Evolutionary conservation across 2,888 invertebrate species (phyloP), one percentile per base, ranked within the genome.

Genomic region (Dynastes tityus): DNA sequence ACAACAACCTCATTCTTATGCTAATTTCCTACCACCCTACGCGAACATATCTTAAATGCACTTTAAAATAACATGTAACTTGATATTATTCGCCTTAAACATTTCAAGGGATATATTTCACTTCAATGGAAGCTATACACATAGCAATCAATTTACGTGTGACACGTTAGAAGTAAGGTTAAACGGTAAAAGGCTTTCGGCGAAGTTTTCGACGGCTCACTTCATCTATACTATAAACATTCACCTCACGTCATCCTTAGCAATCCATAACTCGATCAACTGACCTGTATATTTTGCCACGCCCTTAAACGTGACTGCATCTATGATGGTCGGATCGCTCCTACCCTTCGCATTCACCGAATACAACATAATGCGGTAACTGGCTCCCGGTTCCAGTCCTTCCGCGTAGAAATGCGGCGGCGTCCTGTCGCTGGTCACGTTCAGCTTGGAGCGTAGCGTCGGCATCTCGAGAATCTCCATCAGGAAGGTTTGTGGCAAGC

Each of bases 261-360:
- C 29, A 61, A 61, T 61, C 29, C 29, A 29, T 55, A n/a, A 61
- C 61, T 11, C 2, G 29, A 45, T 63, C 37, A 78, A 88, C 90
- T 91, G 87, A 96, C 96, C 95, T 88, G 96, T 95, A 87, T 92
- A 94, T 89, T 96, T 96, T 78, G 96, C 96, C 84, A 95, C 96
- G 83, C 96, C 96, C 86, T 95, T 95, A 86, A 96, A 92, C 9
- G 95, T 95, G 83, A 96, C 95, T 58, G 95, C 95, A 87, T 96
- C 96, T 80, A 96, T 94, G 78, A 95, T 92, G 76, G 94, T 92
- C 49, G 96, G 94, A 83, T 96, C 96, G 84, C 96, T 96, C 79
- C 94, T 90, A 67, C 97, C 97, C 87, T 97, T 97, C 73, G 95
- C 95, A 89, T 97, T 97, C 85, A 95, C 93, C 2, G 97, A 96